Percentiles rank a stretch among this genome's conserved stretches.
Conservation (phyloP, 92 coral and sea anemone genomes). For the Metridium senile region DNA sequence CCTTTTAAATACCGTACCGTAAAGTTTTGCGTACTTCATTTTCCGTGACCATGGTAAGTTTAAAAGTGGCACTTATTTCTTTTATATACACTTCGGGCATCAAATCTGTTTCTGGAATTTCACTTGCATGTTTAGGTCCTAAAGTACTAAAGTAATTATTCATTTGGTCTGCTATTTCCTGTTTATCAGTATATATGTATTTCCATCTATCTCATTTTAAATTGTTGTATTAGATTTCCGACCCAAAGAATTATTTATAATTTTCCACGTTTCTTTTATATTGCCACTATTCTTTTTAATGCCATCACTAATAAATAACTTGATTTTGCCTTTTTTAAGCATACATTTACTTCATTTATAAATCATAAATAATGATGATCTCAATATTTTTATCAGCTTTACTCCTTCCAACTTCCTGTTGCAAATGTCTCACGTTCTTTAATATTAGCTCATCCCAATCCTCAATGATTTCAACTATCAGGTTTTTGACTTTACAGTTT, state of each 20-base stretch:
- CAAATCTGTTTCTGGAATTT: constrained; percentile 18
- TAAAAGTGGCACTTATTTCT: not conserved
- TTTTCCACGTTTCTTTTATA: constrained; percentile 27
- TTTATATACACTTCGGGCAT: constrained; percentile 18
- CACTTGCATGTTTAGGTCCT: constrained; percentile 40
- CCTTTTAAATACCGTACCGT: too few relatives aligned
- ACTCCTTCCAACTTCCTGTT: too few relatives aligned
- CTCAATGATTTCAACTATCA: too few relatives aligned
- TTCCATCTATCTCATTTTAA: not conserved
- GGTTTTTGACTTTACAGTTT: too few relatives aligned
- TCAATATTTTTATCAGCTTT: too few relatives aligned
- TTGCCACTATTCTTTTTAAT: constrained; percentile 13
- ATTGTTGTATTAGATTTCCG: constrained; percentile 7
- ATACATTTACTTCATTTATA: constrained; percentile 16
- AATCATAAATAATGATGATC: too few relatives aligned
- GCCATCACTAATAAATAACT: constrained; percentile 14
- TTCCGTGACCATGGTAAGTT: too few relatives aligned
- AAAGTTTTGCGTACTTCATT: too few relatives aligned
- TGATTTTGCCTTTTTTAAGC: constrained; percentile 15
- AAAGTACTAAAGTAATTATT: constrained; percentile 28
- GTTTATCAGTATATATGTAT: constrained; percentile 1
- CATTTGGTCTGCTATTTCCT: constrained; percentile 15
- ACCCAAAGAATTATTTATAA: constrained; percentile 25
- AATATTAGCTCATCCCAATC: too few relatives aligned
- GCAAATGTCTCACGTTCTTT: too few relatives aligned